Evolutionary conservation across 2,888 invertebrate genomes (phyloP).

Genomic region (Hypselothyrea guttata): DNA sequence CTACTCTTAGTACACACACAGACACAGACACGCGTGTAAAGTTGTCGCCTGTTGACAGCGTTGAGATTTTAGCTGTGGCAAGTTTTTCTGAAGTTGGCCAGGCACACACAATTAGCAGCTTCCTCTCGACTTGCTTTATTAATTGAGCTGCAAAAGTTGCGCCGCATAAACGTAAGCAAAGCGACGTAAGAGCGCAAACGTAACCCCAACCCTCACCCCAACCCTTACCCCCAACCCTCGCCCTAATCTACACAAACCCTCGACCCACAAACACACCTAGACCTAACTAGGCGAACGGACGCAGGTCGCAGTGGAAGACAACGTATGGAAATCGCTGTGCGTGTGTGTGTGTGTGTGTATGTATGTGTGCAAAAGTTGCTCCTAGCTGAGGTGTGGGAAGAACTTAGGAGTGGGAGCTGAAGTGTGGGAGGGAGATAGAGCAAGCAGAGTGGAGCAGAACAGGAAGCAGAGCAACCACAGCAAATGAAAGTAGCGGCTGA

Average conservation of each 20-base stretch:
- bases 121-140: slow-evolving; percentile 74
- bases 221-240: slow-evolving; percentile 13
- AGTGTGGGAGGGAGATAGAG: too few species aligned
- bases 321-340: slow-evolving; percentile 62
- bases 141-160: slow-evolving; percentile 77
- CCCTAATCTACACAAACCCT: slow-evolving; percentile 28
- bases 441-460: neutral
- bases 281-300: slow-evolving; percentile 25
- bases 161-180: slow-evolving; percentile 19
- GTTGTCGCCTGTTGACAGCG: slow-evolving; percentile 55
- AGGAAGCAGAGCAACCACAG: slow-evolving; percentile 38
- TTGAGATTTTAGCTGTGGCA: slow-evolving; percentile 41
- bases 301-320: slow-evolving; percentile 23
- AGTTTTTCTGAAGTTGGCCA: slow-evolving; percentile 59
- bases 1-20: neutral
- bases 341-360: slow-evolving; percentile 41
- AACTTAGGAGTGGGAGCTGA: too few species aligned
- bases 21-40: slow-evolving; percentile 24
- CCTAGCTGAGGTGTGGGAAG: slow-evolving; percentile 40
- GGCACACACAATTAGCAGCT: slow-evolving; percentile 75
- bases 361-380: slow-evolving; percentile 65
- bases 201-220: slow-evolving; percentile 44
- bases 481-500: slow-evolving; percentile 55
- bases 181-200: slow-evolving; percentile 49
- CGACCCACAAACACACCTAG: slow-evolving; percentile 38